Percentiles rank a stretch among this genome's conserved stretches.
These are phyloP conservation scores for Glossophaga mutica DNA, from an alignment of 2,797 vertebrate species.

Conservation along the genomic window DNA sequence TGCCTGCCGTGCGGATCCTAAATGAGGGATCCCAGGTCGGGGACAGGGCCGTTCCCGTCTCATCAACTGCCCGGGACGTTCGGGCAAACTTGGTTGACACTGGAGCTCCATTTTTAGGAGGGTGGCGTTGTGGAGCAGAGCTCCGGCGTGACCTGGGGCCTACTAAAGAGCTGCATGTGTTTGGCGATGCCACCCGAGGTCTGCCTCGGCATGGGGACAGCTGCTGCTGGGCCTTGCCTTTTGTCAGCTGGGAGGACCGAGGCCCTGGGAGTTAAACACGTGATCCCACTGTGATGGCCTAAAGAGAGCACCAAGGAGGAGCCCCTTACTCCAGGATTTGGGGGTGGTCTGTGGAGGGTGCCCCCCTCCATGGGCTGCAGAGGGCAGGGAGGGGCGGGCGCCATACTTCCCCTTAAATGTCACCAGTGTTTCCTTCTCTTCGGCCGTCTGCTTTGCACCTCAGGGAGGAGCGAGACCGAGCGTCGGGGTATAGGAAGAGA, in stretches of 20 bases:
- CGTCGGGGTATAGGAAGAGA: conserved; percentile 94
- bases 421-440: conserved; percentile 69
- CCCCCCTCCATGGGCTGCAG: not conserved
- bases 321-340: not conserved
- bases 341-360: not conserved
- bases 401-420: conserved; percentile 51
- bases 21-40: accelerated
- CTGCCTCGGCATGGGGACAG: not conserved
- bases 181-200: not conserved
- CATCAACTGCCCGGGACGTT: not conserved
- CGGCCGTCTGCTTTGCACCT: conserved; percentile 54
- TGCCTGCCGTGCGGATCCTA: not conserved
- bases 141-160: not conserved
- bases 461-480: conserved; percentile 95
- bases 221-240: not conserved
- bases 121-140: not conserved
- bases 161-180: not conserved
- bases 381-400: not conserved
- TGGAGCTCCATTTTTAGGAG: too few species aligned
- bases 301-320: not conserved
- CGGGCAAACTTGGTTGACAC: not conserved
- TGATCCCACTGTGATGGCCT: accelerated
- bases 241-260: not conserved
- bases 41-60: accelerated
- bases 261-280: not conserved